Percentiles rank a stretch among this genome's conserved stretches.
Conservation (phyloP, 1,140 invertebrate genomes). For the Acromyrmex heyeri region DNA sequence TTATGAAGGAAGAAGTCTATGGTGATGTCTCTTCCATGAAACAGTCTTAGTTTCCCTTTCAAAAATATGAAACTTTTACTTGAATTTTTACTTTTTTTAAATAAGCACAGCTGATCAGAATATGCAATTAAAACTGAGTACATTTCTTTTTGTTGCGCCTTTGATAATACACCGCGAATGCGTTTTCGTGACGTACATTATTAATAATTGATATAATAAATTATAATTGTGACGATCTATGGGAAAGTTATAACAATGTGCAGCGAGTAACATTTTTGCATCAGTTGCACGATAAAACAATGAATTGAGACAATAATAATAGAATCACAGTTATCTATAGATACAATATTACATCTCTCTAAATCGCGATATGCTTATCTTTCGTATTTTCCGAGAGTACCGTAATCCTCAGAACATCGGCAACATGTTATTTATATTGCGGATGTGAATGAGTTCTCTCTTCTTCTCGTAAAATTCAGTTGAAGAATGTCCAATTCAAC, state of each 20-base stretch:
- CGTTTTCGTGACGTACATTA: constrained; percentile 19
- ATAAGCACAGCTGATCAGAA: background rate
- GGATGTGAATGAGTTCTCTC: background rate
- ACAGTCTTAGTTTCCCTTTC: too few species aligned
- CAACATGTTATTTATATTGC: constrained; percentile 32
- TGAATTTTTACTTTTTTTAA: too few species aligned
- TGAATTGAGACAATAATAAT: background rate
- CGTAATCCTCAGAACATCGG: background rate
- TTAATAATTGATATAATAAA: background rate
- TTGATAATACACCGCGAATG: background rate
- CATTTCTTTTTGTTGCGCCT: background rate
- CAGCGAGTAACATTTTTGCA: background rate
- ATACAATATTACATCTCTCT: constrained; percentile 15
- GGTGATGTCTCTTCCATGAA: too few species aligned
- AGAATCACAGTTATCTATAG: constrained; percentile 22
- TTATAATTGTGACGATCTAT: constrained; percentile 15
- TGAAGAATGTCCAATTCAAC: constrained; percentile 31
- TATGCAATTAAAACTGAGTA: background rate
- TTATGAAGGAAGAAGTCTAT: too few species aligned
- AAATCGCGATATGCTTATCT: constrained; percentile 49
- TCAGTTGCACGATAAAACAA: background rate
- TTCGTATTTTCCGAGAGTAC: constrained; percentile 8
- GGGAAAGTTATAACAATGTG: constrained; percentile 31
- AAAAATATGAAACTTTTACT: too few species aligned
- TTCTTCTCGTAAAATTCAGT: background rate